Evolutionary conservation across 1,140 invertebrate genomes (phyloP).

Genomic region (Bombus soroeensis): DNA sequence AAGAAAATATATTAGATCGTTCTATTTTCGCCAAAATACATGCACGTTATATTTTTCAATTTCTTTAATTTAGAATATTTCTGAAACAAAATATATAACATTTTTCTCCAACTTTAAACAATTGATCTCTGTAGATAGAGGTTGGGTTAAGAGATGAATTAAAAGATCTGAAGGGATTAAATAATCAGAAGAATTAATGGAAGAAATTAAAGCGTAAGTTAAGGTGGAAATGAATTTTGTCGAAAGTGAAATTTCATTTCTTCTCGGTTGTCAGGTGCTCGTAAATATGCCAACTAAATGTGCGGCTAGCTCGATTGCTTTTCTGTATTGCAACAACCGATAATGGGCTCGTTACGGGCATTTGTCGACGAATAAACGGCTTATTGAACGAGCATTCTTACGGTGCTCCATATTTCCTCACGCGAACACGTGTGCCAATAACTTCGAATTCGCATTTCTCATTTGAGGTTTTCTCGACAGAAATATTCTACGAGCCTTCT

Average conservation of each 20-base stretch:
- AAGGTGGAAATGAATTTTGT: background rate
- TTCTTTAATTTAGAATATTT: background rate
- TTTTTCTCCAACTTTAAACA: too few relatives aligned
- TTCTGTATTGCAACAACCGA: constrained; percentile 26
- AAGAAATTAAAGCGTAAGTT: background rate
- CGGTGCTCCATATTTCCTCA: background rate
- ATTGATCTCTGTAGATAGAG: background rate
- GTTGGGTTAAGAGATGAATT: background rate
- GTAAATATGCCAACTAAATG: constrained; percentile 15
- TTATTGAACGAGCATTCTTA: constrained; percentile 26
- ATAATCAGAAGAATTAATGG: too few relatives aligned
- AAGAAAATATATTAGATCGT: too few relatives aligned
- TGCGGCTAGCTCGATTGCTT: constrained; percentile 14
- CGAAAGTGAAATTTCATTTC: background rate
- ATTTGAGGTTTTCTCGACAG: background rate
- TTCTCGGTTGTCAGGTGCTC: background rate
- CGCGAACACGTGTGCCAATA: background rate
- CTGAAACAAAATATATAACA: background rate
- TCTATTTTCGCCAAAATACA: too few relatives aligned
- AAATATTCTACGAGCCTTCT: background rate
- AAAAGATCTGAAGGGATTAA: background rate
- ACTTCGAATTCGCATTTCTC: background rate
- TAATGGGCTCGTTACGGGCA: constrained; percentile 46
- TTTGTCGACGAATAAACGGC: constrained; percentile 37
- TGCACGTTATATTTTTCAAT: too few relatives aligned